phyloP scores from a whole-genome alignment of 2,797 vertebrate species.

The Alosa sapidissima region DNA sequence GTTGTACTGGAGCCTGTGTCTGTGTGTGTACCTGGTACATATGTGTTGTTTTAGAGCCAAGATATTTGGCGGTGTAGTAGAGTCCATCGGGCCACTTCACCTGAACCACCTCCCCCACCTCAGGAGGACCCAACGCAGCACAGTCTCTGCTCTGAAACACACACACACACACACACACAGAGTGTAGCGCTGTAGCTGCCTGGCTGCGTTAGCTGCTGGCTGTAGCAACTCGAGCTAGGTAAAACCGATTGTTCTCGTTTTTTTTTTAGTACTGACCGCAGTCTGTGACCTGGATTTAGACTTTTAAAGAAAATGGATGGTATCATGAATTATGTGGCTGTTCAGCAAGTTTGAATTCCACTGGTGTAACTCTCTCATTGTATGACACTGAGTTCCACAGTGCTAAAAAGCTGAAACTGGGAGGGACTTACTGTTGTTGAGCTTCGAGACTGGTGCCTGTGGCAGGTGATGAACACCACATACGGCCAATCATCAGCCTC shows the following conservation, averaged over 20 bases:
- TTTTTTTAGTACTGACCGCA: no score
- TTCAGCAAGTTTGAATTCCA: no score
- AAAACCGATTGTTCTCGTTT: no score
- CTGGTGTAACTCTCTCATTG: no score
- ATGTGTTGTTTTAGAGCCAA: constrained; percentile 86
- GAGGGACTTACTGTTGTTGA: constrained; percentile 80
- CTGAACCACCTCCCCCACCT: constrained; percentile 88
- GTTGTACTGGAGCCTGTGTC: constrained; percentile 22
- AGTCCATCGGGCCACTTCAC: constrained; percentile 98
- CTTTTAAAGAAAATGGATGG: no score
- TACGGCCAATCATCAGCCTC: constrained; percentile 95
- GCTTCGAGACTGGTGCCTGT: constrained; percentile 85
- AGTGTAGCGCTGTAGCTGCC: no score
- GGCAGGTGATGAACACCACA: constrained; percentile 93
- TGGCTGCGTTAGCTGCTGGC: no score
- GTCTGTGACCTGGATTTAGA: no score
- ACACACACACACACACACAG: neutral
- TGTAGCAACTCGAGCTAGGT: no score
- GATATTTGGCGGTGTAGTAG: constrained; percentile 91
- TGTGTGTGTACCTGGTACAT: constrained; percentile 87
- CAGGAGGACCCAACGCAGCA: constrained; percentile 85
- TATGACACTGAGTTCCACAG: no score
- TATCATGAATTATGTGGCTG: no score
- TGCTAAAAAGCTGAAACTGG: neutral
- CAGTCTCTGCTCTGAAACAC: constrained; percentile 89